These are phyloP conservation scores for Nephotettix cincticeps DNA, from an alignment of 1,140 invertebrate species.

Conservation along the genomic window DNA sequence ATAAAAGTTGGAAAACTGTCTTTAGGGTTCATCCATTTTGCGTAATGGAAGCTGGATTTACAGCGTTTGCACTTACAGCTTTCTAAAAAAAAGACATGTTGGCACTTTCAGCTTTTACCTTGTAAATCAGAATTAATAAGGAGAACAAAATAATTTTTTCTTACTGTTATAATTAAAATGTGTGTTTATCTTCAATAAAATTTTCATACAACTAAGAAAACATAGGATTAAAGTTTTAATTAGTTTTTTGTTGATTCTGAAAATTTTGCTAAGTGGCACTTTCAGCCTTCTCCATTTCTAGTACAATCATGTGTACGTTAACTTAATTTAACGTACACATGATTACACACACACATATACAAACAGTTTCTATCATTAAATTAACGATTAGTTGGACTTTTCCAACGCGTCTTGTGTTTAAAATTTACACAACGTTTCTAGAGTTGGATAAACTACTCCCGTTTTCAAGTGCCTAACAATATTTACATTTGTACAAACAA, in stretches of 20 bases:
- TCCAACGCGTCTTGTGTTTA: no score
- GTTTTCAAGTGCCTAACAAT: no score
- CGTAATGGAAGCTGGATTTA: constrained; percentile 1
- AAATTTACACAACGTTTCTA: no score
- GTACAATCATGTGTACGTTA: no score
- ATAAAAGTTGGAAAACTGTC: constrained; percentile 9
- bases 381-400: no score
- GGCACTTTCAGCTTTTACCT: constrained; percentile 15
- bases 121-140: constrained; percentile 5
- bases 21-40: constrained; percentile 2
- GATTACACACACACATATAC: no score
- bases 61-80: constrained; percentile 20
- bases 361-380: no score
- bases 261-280: constrained; percentile 19
- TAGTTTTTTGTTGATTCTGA: constrained; percentile 13
- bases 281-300: constrained; percentile 20
- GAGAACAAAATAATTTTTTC: neutral
- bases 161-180: neutral
- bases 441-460: no score
- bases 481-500: no score
- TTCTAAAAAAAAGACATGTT: neutral
- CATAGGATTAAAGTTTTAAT: neutral
- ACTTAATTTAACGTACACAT: no score
- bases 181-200: neutral
- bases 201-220: constrained; percentile 3